Conservation (phyloP, 1,140 invertebrate genomes). For the Nephila pilipes region DNA sequence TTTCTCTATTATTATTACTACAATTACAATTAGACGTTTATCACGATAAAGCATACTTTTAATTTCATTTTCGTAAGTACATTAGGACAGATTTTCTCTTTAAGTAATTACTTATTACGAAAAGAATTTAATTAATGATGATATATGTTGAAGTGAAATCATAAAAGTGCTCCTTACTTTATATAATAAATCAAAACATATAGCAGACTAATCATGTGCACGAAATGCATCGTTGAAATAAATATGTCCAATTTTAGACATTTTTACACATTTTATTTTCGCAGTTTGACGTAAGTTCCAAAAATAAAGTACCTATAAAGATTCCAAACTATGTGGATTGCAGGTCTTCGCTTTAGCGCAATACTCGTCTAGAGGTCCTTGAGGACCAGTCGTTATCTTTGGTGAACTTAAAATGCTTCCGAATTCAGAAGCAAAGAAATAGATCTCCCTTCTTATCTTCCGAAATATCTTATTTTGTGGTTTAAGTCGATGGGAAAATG, state of each 20-base stretch:
- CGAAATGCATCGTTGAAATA: background rate
- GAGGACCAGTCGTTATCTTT: slow-evolving; percentile 30
- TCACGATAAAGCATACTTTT: no score
- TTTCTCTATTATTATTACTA: no score
- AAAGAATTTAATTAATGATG: no score
- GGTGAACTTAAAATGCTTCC: slow-evolving; percentile 17
- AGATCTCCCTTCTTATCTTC: slow-evolving; percentile 18
- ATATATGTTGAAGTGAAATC: no score
- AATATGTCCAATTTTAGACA: background rate
- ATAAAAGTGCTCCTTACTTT: no score
- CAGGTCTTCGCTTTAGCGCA: background rate
- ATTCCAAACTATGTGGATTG: background rate
- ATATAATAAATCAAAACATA: background rate
- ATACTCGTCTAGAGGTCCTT: background rate
- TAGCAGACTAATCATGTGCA: background rate
- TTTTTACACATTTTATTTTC: background rate
- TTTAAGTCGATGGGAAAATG: background rate
- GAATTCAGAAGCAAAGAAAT: slow-evolving; percentile 13
- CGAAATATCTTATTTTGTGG: slow-evolving; percentile 18
- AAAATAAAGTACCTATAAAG: background rate
- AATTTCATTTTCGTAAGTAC: no score
- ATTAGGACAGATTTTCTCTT: no score
- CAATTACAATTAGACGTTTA: no score
- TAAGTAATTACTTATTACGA: no score
- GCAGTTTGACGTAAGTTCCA: background rate